These are phyloP conservation scores for Misgurnus anguillicaudatus DNA, from an alignment of 2,113 vertebrate genomes.

Conservation along the genomic window DNA sequence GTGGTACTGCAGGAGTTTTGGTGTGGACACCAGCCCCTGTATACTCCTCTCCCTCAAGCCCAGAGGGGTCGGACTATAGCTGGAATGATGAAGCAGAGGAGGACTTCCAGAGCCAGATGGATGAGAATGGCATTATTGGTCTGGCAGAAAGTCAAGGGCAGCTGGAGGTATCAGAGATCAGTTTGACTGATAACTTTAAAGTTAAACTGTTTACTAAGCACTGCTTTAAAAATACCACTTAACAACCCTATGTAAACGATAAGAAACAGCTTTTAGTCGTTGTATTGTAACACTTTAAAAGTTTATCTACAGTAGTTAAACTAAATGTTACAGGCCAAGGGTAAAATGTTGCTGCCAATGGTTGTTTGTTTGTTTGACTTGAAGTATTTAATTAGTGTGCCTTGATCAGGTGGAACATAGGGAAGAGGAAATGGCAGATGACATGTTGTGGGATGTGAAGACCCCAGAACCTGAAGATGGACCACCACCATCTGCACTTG, in stretches of 20 bases:
- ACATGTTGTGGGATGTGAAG: conserved; percentile 39
- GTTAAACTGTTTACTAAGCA: no score
- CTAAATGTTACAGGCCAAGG: no score
- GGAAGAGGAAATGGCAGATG: conserved; percentile 20
- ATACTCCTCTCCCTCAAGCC: conserved; percentile 55
- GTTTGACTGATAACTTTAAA: conserved; percentile 4
- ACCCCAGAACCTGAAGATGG: conserved; percentile 49
- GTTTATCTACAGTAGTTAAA: no score
- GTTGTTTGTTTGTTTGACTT: no score
- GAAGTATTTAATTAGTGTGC: neutral
- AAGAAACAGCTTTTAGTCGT: no score
- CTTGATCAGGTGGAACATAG: neutral
- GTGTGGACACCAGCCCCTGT: conserved; percentile 55
- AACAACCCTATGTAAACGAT: no score
- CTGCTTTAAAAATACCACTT: no score
- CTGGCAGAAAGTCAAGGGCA: conserved; percentile 49
- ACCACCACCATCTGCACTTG: neutral
- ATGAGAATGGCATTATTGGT: conserved; percentile 76
- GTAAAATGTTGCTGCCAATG: no score
- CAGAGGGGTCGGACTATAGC: conserved; percentile 52
- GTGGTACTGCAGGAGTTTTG: conserved; percentile 31
- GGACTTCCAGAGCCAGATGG: conserved; percentile 69
- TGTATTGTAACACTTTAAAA: no score
- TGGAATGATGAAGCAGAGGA: conserved; percentile 57
- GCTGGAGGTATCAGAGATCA: conserved; percentile 36